These are phyloP conservation scores for Isotomurus palustris DNA, from an alignment of 2,888 invertebrate genomes.

Conservation along the genomic window DNA sequence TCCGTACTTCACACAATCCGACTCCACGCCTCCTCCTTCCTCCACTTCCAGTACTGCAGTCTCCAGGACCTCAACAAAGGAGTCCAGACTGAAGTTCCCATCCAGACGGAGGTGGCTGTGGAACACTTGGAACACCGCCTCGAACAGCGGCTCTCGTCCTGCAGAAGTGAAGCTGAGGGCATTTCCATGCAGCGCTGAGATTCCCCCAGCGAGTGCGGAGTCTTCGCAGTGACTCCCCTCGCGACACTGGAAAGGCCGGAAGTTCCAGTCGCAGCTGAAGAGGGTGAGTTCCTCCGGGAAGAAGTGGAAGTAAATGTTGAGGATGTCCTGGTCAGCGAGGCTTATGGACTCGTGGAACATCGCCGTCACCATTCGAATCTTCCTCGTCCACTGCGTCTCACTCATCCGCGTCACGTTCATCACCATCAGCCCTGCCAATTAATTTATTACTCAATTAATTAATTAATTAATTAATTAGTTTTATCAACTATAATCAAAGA, in stretches of 20 bases:
- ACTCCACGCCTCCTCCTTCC: slow-evolving; percentile 12
- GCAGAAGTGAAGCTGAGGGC: slow-evolving; percentile 43
- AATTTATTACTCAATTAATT: neutral
- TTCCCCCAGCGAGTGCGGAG: slow-evolving; percentile 48
- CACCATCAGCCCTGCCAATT: slow-evolving; percentile 50
- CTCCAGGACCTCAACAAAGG: slow-evolving; percentile 17
- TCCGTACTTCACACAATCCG: slow-evolving; percentile 26
- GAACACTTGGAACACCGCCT: slow-evolving; percentile 28
- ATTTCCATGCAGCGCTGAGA: slow-evolving; percentile 51
- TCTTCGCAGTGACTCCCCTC: slow-evolving; percentile 48
- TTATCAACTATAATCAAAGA: neutral
- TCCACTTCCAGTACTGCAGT: slow-evolving; percentile 7
- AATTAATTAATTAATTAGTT: neutral
- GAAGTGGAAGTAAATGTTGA: slow-evolving; percentile 53
- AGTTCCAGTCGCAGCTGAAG: slow-evolving; percentile 52
- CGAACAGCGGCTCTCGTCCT: slow-evolving; percentile 38
- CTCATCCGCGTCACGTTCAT: slow-evolving; percentile 53
- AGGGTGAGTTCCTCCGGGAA: slow-evolving; percentile 51
- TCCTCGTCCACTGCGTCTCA: slow-evolving; percentile 48
- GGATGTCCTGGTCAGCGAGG: slow-evolving; percentile 53
- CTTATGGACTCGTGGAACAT: slow-evolving; percentile 49
- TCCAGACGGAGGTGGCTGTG: slow-evolving; percentile 24
- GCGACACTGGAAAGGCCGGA: slow-evolving; percentile 52
- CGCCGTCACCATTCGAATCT: slow-evolving; percentile 49
- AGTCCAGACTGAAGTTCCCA: slow-evolving; percentile 1